Conservation (phyloP, 2,797 vertebrate genomes). For the Rhynchotus rufescens region DNA sequence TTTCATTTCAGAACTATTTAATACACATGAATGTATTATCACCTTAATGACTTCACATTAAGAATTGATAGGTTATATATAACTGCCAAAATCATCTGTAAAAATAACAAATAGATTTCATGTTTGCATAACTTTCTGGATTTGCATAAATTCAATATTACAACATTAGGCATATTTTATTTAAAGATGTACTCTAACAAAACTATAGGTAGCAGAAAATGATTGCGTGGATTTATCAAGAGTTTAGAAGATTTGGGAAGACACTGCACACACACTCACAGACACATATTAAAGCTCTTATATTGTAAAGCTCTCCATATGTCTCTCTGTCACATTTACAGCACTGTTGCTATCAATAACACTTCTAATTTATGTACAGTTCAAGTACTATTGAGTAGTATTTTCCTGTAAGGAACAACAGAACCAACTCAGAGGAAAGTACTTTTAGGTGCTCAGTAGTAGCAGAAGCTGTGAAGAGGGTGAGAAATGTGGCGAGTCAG, state of each 20-base stretch:
- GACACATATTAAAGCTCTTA: accelerated
- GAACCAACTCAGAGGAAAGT: not conserved
- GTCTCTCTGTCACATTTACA: not conserved
- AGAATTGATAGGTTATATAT: not conserved
- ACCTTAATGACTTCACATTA: not conserved
- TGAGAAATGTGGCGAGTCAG: not conserved
- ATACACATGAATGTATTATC: not conserved
- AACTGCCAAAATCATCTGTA: not conserved
- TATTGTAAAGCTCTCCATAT: not conserved
- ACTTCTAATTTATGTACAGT: not conserved
- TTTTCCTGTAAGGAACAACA: not conserved
- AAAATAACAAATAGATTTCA: not conserved
- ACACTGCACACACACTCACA: accelerated
- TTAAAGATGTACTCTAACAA: not conserved
- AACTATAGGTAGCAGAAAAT: not conserved
- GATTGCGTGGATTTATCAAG: not conserved
- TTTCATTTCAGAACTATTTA: conserved; percentile 23
- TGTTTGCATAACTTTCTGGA: not conserved
- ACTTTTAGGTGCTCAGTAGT: not conserved
- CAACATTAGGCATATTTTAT: not conserved
- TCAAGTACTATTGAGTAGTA: not conserved
- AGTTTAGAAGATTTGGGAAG: not conserved
- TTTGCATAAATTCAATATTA: not conserved
- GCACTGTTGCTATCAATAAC: not conserved
- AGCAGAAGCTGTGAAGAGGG: not conserved